A percentile compares a stretch with the other conserved stretches of the same genome.
Evolutionary conservation across 2,113 vertebrate genomes (phyloP).

Genomic region (Takifugu flavidus): DNA sequence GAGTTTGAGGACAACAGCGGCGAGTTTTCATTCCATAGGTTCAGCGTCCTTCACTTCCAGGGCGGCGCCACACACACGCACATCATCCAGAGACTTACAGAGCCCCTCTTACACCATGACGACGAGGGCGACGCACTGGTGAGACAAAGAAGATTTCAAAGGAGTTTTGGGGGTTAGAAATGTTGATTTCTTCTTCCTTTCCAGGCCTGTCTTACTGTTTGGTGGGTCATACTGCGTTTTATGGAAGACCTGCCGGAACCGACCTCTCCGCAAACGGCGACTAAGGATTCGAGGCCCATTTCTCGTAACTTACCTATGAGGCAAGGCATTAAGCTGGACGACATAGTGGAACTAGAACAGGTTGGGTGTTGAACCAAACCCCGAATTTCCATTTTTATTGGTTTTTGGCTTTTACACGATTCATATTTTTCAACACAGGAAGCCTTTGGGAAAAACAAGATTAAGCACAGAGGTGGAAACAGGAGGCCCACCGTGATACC

Average conservation of each 20-base stretch:
- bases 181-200: background rate
- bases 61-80: constrained; percentile 76
- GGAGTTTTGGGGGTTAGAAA: background rate
- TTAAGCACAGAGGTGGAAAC: constrained; percentile 40
- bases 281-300: constrained; percentile 28
- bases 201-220: constrained; percentile 84
- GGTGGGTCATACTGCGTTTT: constrained; percentile 87
- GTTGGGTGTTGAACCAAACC: constrained; percentile 34
- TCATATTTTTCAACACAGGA: constrained; percentile 41
- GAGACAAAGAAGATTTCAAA: constrained; percentile 9
- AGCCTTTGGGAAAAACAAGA: constrained; percentile 69
- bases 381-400: background rate
- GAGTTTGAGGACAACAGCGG: constrained; percentile 73
- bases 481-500: constrained; percentile 61
- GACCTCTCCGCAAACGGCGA: constrained; percentile 33
- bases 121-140: constrained; percentile 84
- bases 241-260: constrained; percentile 92
- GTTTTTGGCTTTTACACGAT: background rate
- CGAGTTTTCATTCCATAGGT: constrained; percentile 84
- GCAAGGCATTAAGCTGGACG: constrained; percentile 66
- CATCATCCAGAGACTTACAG: constrained; percentile 71
- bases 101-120: constrained; percentile 86
- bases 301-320: constrained; percentile 15
- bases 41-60: constrained; percentile 85
- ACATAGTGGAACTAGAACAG: constrained; percentile 73